Percentiles rank a stretch among this genome's conserved stretches.
phyloP scores from a whole-genome alignment of 2,797 vertebrate species.

The Enteromius viviparus region DNA sequence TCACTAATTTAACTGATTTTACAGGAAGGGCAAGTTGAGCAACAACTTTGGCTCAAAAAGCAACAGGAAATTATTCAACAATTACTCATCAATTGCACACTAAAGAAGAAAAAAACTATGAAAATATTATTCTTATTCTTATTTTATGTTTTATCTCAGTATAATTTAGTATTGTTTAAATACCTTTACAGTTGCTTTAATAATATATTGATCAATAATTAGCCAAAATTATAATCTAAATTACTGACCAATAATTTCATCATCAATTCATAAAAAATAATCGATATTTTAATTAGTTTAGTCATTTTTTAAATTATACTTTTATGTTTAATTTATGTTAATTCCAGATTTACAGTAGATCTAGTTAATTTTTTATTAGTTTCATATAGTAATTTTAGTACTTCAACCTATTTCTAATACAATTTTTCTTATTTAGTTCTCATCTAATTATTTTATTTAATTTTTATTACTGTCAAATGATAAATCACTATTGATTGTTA shows the following conservation, averaged over 20 bases:
- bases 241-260: not conserved
- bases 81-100: not conserved
- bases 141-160: not conserved
- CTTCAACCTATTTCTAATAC: not conserved
- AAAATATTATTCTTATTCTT: not conserved
- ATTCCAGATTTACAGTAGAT: not conserved
- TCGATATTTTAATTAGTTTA: not conserved
- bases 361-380: not conserved
- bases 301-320: not conserved
- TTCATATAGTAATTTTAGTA: not conserved
- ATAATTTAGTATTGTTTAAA: not conserved
- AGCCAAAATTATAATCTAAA: not conserved
- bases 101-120: not conserved
- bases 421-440: not conserved
- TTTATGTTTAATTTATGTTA: not conserved
- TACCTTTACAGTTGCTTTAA: not conserved
- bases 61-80: conserved; percentile 8
- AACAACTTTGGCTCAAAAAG: not conserved
- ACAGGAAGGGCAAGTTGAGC: not conserved
- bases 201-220: not conserved
- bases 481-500: no score
- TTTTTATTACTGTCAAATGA: not conserved
- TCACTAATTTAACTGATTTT: conserved; percentile 16
- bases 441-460: not conserved
- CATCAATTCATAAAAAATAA: not conserved